These are phyloP conservation scores for Drosophila yakuba DNA, from an alignment of 1,140 invertebrate species.

Conservation along the genomic window DNA sequence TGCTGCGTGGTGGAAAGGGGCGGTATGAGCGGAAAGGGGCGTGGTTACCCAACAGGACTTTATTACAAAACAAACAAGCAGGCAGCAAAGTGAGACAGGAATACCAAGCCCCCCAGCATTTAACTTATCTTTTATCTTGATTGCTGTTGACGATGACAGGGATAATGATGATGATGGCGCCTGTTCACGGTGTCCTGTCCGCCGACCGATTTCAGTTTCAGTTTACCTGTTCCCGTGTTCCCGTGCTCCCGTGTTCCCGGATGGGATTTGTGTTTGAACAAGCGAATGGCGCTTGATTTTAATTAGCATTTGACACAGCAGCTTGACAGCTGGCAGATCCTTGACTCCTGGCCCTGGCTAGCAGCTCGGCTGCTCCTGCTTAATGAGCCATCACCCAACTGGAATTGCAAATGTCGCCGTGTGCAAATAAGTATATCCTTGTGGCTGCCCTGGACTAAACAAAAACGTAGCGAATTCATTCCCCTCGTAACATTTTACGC, in stretches of 20 bases:
- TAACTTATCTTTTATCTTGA: conserved; percentile 84
- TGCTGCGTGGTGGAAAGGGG: conserved; percentile 33
- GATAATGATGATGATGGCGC: conserved; percentile 80
- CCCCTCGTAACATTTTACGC: conserved; percentile 61
- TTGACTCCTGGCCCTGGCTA: conserved; percentile 25
- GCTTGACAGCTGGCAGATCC: conserved; percentile 60
- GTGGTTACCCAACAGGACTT: conserved; percentile 56
- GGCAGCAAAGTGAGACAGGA: conserved; percentile 34
- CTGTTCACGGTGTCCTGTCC: conserved; percentile 29
- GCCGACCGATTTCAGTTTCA: conserved; percentile 58
- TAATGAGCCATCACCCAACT: conserved; percentile 70
- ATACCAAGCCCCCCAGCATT: conserved; percentile 50
- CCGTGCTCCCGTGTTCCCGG: neutral
- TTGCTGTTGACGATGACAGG: conserved; percentile 82
- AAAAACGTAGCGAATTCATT: conserved; percentile 14
- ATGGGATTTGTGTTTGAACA: conserved; percentile 71
- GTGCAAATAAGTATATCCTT: conserved; percentile 76
- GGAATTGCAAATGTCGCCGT: conserved; percentile 69
- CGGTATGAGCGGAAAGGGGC: neutral
- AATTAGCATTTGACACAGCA: conserved; percentile 82
- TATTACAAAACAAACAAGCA: conserved; percentile 77
- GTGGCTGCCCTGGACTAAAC: conserved; percentile 25
- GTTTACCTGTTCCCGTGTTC: conserved; percentile 43
- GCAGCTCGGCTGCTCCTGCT: conserved; percentile 4
- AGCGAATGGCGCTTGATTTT: conserved; percentile 78